A percentile compares a stretch with the other conserved stretches of the same genome.
Evolutionary conservation across 1,140 invertebrate genomes (phyloP).

Genomic region (Platorchestia sp.): DNA sequence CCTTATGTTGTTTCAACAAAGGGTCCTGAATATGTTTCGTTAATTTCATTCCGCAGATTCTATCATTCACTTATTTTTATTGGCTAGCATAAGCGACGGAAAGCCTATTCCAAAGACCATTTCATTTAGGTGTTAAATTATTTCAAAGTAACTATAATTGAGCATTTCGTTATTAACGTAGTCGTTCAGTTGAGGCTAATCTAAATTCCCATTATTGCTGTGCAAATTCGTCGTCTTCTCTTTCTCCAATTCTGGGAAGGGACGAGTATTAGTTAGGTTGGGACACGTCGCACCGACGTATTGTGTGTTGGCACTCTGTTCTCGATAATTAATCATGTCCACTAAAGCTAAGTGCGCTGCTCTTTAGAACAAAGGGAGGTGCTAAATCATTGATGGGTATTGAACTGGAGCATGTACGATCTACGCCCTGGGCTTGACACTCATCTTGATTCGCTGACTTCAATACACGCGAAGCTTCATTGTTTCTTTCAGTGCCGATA

Average conservation of each 20-base stretch:
- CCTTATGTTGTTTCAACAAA: neutral
- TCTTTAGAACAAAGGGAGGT: neutral
- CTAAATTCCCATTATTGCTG: neutral
- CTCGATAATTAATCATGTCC: neutral
- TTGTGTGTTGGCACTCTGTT: neutral
- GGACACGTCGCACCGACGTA: neutral
- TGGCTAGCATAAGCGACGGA: neutral
- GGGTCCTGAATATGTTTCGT: neutral
- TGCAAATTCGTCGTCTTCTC: neutral
- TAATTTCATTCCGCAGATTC: neutral
- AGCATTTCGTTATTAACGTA: neutral
- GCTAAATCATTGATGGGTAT: neutral
- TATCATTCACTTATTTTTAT: neutral
- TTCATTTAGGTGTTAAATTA: neutral
- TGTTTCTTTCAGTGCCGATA: neutral
- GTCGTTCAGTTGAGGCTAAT: neutral
- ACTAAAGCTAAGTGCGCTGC: neutral
- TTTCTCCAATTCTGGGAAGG: neutral
- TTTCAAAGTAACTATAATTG: neutral
- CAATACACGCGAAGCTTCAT: neutral
- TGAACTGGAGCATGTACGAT: neutral
- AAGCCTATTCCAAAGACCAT: neutral
- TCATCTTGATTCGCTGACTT: neutral
- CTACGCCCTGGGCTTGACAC: neutral
- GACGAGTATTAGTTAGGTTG: neutral